These are phyloP conservation scores for Alligator sinensis DNA, from an alignment of 2,113 vertebrate genomes.

Conservation along the genomic window DNA sequence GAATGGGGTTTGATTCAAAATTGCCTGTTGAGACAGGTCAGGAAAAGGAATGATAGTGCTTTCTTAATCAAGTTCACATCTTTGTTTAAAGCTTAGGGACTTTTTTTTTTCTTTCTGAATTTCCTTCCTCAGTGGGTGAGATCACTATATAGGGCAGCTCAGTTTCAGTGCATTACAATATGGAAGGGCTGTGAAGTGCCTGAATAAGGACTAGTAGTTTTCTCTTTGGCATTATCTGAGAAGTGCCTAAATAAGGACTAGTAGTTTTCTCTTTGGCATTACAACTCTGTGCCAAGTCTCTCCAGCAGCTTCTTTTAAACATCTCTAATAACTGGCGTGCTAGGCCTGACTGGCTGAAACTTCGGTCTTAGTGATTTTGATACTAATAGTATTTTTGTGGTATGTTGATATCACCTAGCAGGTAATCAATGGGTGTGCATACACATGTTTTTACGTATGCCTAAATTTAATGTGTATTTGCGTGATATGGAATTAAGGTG, in stretches of 20 bases:
- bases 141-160: background rate
- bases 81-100: background rate
- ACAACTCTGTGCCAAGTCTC: background rate
- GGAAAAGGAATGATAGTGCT: background rate
- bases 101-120: background rate
- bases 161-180: background rate
- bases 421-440: no score
- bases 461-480: no score
- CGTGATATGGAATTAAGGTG: no score
- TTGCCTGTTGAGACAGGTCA: background rate
- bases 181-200: background rate
- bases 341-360: background rate
- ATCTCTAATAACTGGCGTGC: background rate
- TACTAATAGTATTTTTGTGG: background rate
- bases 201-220: background rate
- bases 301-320: background rate
- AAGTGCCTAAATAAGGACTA: background rate
- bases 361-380: background rate
- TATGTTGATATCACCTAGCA: background rate
- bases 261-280: background rate
- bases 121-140: background rate
- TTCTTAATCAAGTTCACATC: background rate
- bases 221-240: background rate
- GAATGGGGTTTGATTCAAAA: background rate
- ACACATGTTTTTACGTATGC: no score